A percentile compares a stretch with the other conserved stretches of the same genome.
Conservation (phyloP, 1,140 invertebrate species). For the Trichonephila clavipes region DNA sequence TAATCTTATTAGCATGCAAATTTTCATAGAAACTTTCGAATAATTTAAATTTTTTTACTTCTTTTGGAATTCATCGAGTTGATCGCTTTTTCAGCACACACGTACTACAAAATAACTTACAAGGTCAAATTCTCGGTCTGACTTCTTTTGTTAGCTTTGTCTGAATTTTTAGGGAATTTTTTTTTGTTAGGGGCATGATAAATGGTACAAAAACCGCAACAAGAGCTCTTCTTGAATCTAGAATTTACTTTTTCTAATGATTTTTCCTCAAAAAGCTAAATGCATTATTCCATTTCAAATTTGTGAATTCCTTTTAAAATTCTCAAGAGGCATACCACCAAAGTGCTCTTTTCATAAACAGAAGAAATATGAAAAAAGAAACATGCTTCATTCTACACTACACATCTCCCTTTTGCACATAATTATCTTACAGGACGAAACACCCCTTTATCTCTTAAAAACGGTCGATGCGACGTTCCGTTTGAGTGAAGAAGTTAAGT, state of each 20-base stretch:
- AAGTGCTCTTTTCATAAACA: background rate
- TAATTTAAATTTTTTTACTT: too few species aligned
- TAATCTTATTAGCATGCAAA: too few species aligned
- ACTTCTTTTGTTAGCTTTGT: too few species aligned
- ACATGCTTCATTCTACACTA: background rate
- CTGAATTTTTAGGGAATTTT: too few species aligned
- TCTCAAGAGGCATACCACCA: background rate
- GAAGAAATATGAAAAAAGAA: background rate
- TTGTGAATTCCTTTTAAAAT: background rate
- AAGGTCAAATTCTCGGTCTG: too few species aligned
- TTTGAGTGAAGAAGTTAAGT: background rate
- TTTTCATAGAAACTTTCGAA: too few species aligned
- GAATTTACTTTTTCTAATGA: background rate
- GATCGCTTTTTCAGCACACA: too few species aligned
- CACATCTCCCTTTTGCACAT: background rate
- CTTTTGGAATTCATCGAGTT: too few species aligned
- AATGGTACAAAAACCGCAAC: too few species aligned
- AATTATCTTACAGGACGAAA: conserved; percentile 8
- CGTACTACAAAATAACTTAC: too few species aligned
- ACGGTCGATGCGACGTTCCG: background rate
- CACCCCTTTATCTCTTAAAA: background rate
- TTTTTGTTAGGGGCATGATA: too few species aligned
- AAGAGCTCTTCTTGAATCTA: background rate
- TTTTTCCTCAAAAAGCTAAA: background rate
- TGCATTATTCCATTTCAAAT: background rate